Conservation (phyloP, 2,888 invertebrate genomes). For the Myopa testacea region DNA sequence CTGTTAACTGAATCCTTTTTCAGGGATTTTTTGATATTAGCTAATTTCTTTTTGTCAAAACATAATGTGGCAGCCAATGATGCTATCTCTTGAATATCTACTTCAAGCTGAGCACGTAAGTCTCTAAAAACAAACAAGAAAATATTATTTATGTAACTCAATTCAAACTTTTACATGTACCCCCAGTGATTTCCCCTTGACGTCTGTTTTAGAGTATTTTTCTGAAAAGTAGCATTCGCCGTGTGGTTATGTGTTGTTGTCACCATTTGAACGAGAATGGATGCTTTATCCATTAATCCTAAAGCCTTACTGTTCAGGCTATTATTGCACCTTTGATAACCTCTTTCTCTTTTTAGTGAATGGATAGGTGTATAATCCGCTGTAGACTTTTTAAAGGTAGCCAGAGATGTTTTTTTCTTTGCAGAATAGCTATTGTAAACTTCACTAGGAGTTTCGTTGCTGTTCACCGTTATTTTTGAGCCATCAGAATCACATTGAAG, state of each 20-base stretch:
- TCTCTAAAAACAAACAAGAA: conserved; percentile 73
- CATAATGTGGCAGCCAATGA: conserved; percentile 63
- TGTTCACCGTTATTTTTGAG: conserved; percentile 50
- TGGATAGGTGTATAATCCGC: background rate
- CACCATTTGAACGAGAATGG: conserved; percentile 92
- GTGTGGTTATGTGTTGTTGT: conserved; percentile 88
- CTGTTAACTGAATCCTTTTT: conserved; percentile 69
- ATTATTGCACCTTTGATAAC: conserved; percentile 47
- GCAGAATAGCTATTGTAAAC: conserved; percentile 67
- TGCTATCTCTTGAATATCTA: conserved; percentile 67
- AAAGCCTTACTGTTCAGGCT: conserved; percentile 65
- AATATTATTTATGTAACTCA: background rate
- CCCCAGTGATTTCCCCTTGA: conserved; percentile 94
- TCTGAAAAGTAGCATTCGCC: conserved; percentile 80
- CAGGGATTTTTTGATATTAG: conserved; percentile 57
- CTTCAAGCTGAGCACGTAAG: conserved; percentile 89
- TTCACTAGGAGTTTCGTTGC: conserved; percentile 48
- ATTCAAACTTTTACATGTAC: conserved; percentile 47
- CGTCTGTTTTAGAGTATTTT: conserved; percentile 86
- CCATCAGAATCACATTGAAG: conserved; percentile 83
- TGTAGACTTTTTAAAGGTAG: conserved; percentile 45
- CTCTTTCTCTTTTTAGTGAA: background rate
- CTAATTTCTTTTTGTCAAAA: conserved; percentile 63
- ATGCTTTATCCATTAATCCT: conserved; percentile 84
- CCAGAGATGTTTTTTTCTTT: conserved; percentile 58